Evolutionary conservation across 2,888 invertebrate species (phyloP), one percentile per base, ranked within the genome.

Genomic region (Leptopterna dolabrata): DNA sequence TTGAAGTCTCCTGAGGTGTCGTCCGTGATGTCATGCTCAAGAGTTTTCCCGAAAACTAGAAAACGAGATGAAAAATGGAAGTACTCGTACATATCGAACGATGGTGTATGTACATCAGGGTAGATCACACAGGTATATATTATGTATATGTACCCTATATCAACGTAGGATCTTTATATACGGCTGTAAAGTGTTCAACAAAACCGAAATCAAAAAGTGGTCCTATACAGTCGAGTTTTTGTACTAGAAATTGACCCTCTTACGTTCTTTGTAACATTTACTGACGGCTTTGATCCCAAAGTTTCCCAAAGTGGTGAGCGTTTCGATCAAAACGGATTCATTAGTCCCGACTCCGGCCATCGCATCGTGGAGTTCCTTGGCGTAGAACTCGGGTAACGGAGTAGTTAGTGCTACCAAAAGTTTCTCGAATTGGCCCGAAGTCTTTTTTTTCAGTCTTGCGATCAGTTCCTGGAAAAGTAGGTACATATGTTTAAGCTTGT

Each of bases 331-430:
- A 80, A 96, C 96, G 91, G 96, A 96, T 91, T 97, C 97, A 90
- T 97, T 96, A 29, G 98, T 98, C 83, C 98, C 98, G 76, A 96
- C 76, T 45, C 98, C 97, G 90, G 95, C 92, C 87, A 98, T 95
- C 81, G 98, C 98, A 91, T 96, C 95, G 91, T 97, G 95, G 86
- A 98, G 93, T 91, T 97, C 96, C 92, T 96, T 96, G 88, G 98
- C 98, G 92, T 98, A 97, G 93, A 95, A 98, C 92, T 97, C 96
- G 14, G 96, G 96, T 89, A 96, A 92, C 1, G 97, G 97, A 3
- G 96, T 97, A 97, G 98, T 97, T 89, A 98, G 93, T 0, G 96
- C 97, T n/a, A 98, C 91, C 90, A 97, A 95, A 80, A 96, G 96
- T 91, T 97, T 96, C 92, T 98, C 97, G 90, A 98, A 95, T 92